Evolutionary conservation across 2,113 vertebrate species (phyloP), one percentile per base, ranked within the genome.

Genomic region (Calypte anna): DNA sequence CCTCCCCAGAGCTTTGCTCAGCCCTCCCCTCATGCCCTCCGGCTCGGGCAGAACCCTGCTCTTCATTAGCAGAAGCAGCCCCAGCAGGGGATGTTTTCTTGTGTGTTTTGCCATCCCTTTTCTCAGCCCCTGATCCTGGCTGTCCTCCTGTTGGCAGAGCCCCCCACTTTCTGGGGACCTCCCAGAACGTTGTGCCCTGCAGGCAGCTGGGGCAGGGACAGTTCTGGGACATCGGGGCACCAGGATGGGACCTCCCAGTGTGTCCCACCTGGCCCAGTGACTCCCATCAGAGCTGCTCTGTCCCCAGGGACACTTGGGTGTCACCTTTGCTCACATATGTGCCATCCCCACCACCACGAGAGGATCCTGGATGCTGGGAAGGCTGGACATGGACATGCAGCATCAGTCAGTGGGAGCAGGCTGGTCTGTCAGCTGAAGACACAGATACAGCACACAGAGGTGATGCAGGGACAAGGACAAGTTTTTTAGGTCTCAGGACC

Each of bases 21-120:
- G 51, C 48, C 19, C 33, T 59, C 36, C 48, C 48, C 57, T 62
- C 6, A 11, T 57, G 78, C 62, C 93, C 79, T 54, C 21, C 2
- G 70, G 78, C 87, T 48, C 0, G 7, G 58, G 58, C 54, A 76
- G 82, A 91, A n/a, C n/a, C 63, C 90, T 91, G 90, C 51, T 95
- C 46, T 58, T 93, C 75, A 53, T 93, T 94, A 96, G 38, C 9
- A 93, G 25, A n/a, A 76, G 38, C 57, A 82, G 66, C 10, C 63
- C 3, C 91, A 95, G 93, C 89, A 63, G 79, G 89, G 85, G 90
- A 90, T 88, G 74, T 95, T 94, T 95, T 58, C 78, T 73, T 53
- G 3, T 46, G 30, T 69, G 51, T 54, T 87, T 76, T 82, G 44
- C 66, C 66, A 80, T 76, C 44, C 9, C 57, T 85, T 77, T 44